phyloP scores from a whole-genome alignment of 53 echinoderm and acorn worm genomes.

The Henricia sp. region DNA sequence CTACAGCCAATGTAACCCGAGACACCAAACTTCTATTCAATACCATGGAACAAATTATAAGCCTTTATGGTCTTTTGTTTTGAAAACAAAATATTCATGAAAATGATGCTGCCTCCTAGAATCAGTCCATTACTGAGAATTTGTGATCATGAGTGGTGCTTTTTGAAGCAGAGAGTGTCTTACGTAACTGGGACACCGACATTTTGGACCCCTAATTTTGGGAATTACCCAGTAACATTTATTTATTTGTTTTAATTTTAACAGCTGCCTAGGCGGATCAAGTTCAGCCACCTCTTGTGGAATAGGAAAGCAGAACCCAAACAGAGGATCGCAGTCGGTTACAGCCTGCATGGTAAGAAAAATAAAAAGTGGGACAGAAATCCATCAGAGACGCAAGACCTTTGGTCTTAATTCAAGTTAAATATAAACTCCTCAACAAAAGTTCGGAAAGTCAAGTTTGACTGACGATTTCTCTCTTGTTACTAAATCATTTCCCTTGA shows the following conservation, averaged over 20 bases:
- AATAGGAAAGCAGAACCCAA: constrained; percentile 70
- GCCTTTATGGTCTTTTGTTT: no score
- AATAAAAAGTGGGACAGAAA: no score
- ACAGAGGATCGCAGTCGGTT: constrained; percentile 64
- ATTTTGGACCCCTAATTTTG: not conserved
- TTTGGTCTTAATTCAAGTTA: not conserved
- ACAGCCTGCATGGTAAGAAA: constrained; percentile 71
- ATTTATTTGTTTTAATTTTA: not conserved
- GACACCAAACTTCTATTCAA: no score
- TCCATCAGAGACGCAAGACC: no score
- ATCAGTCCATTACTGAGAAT: no score
- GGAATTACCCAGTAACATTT: not conserved
- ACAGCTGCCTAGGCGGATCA: constrained; percentile 77
- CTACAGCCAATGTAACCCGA: no score
- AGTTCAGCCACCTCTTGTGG: constrained; percentile 68
- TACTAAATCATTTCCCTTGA: not conserved
- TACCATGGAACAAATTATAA: no score
- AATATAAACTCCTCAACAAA: not conserved
- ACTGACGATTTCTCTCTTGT: not conserved
- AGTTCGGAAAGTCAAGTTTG: not conserved
- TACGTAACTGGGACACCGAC: no score
- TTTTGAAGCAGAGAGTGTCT: no score
- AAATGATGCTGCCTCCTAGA: no score
- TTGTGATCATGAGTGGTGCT: no score
- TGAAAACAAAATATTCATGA: not conserved